Percentiles rank a stretch among this genome's conserved stretches.
Evolutionary conservation across 2,113 vertebrate species (phyloP).

Genomic region (Xerus inauris): DNA sequence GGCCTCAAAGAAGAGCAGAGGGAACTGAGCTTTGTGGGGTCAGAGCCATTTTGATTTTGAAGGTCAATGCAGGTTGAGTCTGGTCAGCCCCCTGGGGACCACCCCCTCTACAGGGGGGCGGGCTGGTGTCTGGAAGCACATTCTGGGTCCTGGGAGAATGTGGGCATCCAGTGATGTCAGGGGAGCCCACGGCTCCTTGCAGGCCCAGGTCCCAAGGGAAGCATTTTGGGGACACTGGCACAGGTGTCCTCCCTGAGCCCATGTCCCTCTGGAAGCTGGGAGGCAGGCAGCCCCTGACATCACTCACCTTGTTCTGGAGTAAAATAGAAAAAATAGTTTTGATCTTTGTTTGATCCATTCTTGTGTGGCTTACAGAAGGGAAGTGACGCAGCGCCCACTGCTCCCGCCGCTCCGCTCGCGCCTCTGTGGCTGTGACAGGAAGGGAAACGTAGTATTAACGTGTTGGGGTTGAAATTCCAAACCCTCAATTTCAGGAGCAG

Average conservation of each 20-base stretch:
- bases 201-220: neutral
- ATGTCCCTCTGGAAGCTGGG: neutral
- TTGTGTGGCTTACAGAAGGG: neutral
- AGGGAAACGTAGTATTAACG: constrained; percentile 69
- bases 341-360: neutral
- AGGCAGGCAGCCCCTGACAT: neutral
- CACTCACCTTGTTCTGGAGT: neutral
- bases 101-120: neutral
- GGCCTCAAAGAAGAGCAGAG: neutral
- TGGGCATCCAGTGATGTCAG: neutral
- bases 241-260: neutral
- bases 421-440: constrained; percentile 2
- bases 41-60: neutral
- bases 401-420: neutral
- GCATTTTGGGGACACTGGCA: neutral
- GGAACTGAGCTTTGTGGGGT: neutral
- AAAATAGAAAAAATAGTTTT: neutral
- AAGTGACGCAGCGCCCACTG: neutral
- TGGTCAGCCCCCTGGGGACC: neutral
- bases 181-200: neutral
- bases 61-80: neutral
- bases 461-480: constrained; percentile 72
- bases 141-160: neutral
- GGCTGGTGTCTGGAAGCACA: neutral
- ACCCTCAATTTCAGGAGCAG: constrained; percentile 61